Conservation (phyloP, 2,113 vertebrate genomes). For the Murina feae region DNA sequence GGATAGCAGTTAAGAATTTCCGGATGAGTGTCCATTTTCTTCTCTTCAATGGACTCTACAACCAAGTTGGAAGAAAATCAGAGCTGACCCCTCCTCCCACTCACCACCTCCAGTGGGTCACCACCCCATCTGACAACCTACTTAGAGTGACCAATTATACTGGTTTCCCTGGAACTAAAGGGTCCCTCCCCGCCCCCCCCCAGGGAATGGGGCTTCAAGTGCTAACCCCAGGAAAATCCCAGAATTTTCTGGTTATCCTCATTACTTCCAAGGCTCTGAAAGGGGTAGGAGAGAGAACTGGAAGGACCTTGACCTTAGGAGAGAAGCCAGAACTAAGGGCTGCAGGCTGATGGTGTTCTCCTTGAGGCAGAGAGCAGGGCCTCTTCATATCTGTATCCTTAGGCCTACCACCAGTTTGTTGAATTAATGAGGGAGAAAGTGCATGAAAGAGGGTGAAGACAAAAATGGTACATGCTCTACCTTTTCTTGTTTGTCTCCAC, state of each 20-base stretch:
- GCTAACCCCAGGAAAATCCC: background rate
- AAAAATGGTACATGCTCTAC: background rate
- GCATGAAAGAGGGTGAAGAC: background rate
- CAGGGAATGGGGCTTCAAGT: background rate
- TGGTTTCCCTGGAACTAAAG: background rate
- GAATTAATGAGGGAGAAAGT: background rate
- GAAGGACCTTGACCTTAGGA: background rate
- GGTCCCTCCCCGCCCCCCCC: too few species aligned
- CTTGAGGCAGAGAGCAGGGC: background rate
- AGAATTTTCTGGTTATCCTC: background rate
- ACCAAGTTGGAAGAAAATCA: conserved; percentile 24
- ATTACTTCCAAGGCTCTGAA: background rate
- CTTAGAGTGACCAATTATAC: background rate
- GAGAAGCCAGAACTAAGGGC: background rate
- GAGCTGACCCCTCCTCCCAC: background rate
- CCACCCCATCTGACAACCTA: background rate
- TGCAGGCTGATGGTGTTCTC: background rate
- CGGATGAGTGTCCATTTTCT: background rate
- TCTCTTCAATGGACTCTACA: conserved; percentile 11
- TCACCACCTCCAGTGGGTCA: background rate
- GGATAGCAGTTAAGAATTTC: background rate
- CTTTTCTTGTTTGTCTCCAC: background rate
- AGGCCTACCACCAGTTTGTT: background rate
- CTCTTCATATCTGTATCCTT: background rate
- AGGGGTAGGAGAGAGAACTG: background rate